These are phyloP conservation scores for Scopus umbretta DNA, from an alignment of 2,113 vertebrate genomes.

Conservation along the genomic window DNA sequence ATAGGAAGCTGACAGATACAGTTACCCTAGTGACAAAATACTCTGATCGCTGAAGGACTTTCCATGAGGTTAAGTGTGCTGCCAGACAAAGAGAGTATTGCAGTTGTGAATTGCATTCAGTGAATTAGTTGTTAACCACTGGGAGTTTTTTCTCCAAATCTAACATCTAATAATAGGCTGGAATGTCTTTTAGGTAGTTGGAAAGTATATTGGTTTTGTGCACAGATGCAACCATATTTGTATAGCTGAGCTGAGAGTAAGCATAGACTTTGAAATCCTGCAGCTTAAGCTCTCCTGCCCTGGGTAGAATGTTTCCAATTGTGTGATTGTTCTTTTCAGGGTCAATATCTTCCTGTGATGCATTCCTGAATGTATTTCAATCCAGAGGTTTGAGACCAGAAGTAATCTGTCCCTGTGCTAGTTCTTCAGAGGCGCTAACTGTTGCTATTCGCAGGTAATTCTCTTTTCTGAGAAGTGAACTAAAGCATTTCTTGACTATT, in stretches of 20 bases:
- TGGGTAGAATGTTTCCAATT: background rate
- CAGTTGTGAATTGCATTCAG: background rate
- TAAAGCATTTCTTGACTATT: background rate
- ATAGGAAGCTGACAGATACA: background rate
- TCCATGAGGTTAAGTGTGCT: background rate
- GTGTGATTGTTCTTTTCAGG: conserved; percentile 67
- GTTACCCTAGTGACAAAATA: background rate
- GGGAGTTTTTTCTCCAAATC: background rate
- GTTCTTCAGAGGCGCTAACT: conserved; percentile 89
- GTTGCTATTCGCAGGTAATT: conserved; percentile 92
- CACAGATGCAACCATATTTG: background rate
- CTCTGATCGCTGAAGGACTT: background rate
- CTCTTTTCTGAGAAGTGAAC: background rate
- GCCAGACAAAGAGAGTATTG: background rate
- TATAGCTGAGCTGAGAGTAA: background rate
- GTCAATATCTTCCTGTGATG: conserved; percentile 97
- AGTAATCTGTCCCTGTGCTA: conserved; percentile 93
- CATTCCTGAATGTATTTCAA: conserved; percentile 96
- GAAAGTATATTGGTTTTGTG: background rate
- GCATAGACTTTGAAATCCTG: background rate
- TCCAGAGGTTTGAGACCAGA: conserved; percentile 90
- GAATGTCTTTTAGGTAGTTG: background rate
- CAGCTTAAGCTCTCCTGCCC: background rate
- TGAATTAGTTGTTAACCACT: background rate
- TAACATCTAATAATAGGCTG: background rate